Percentiles rank a stretch among this genome's conserved stretches.
phyloP scores from a whole-genome alignment of 2,888 invertebrate genomes.

The Erynnis tages region DNA sequence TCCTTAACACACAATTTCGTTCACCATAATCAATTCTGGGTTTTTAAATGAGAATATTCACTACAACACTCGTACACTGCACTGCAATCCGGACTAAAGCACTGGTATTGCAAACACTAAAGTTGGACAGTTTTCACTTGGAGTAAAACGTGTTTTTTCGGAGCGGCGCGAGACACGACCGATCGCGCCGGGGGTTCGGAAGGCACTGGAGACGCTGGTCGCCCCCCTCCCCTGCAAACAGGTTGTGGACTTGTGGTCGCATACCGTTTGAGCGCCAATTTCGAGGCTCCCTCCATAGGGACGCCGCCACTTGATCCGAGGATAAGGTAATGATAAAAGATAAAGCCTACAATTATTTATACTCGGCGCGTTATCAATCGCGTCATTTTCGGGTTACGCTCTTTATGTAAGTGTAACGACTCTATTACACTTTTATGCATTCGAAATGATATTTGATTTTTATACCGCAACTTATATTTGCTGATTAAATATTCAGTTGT shows the following conservation, averaged over 20 bases:
- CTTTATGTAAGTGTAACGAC: slow-evolving; percentile 2
- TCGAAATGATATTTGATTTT: no score
- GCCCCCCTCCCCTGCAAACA: slow-evolving; percentile 55
- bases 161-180: slow-evolving; percentile 49
- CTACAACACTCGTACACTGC: slow-evolving; percentile 47
- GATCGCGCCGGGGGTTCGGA: slow-evolving; percentile 55
- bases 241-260: slow-evolving; percentile 64
- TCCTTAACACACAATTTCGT: slow-evolving; percentile 57
- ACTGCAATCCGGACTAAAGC: slow-evolving; percentile 71
- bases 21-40: slow-evolving; percentile 61
- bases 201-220: slow-evolving; percentile 38
- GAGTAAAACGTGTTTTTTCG: slow-evolving; percentile 48
- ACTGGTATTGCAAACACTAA: slow-evolving; percentile 28
- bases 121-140: slow-evolving; percentile 35
- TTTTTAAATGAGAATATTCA: slow-evolving; percentile 44
- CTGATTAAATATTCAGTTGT: no score
- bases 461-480: no score
- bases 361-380: slow-evolving; percentile 16
- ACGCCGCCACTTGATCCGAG: slow-evolving; percentile 61
- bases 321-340: slow-evolving; percentile 59
- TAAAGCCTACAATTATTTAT: slow-evolving; percentile 37
- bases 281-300: slow-evolving; percentile 59
- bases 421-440: background rate
- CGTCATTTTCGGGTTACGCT: slow-evolving; percentile 12
- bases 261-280: slow-evolving; percentile 74